Evolutionary conservation across 2,113 vertebrate species (phyloP), one percentile per base, ranked within the genome.

Genomic region (Lutjanus erythropterus): DNA sequence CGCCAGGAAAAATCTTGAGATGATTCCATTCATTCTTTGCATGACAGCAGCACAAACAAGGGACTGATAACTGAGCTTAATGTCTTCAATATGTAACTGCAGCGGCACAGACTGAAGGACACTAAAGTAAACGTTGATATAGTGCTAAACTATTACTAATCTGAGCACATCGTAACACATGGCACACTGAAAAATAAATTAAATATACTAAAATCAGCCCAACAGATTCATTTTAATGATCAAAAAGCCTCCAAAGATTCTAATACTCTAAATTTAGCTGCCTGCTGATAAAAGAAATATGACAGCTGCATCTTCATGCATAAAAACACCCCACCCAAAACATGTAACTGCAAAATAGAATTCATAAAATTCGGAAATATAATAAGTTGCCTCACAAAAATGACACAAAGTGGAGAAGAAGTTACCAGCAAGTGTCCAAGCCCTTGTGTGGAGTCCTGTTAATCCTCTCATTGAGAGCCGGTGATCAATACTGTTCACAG

Each of bases 1-100:
- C 25, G 71, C 47, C 60, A 81, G 77, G 78, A 81, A 71, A 86
- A 66, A 60, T 81, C 68, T 41, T 11, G 41, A 72, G 60, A 66
- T 74, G 49, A 90, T 93, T 93, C 88, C 88, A 91, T 90, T 93
- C 92, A 93, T 94, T 94, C 86, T 86, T 92, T 75, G 35, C 75
- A 76, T 79, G 84, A 88, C 88, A 91, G 86, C 56, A 79, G 74
- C 64, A 81, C 75, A 91, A 84, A 88, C 88, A 84, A 89, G 83
- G 83, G 83, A 90, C 86, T 81, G 83, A 89, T 91, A 91, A 86
- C 80, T 74, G 35, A 53, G 64, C 49, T 44, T 88, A 90, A 94
- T 89, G 60, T 78, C 76, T 92, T 90, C 82, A 86, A 77, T 76
- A 80, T 91, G 88, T 46, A 50, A 44, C 61, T 58, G 61, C 27